These are phyloP conservation scores for Hedya salicella DNA, from an alignment of 2,888 invertebrate genomes.

Conservation along the genomic window DNA sequence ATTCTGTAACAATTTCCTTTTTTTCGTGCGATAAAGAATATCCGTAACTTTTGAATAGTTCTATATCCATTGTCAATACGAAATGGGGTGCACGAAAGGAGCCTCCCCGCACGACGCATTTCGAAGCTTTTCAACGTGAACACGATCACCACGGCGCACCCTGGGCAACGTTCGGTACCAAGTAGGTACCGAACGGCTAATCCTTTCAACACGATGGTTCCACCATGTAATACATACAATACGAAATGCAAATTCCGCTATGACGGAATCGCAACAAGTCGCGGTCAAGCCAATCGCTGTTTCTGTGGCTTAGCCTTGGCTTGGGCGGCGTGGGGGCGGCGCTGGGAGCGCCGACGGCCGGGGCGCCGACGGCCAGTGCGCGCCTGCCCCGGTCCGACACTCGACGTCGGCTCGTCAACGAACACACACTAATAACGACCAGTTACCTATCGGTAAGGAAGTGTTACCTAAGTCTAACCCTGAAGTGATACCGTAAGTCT, in stretches of 20 bases:
- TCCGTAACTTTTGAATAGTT: too few relatives aligned
- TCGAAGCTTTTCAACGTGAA: too few relatives aligned
- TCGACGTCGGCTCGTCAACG: constrained; percentile 85
- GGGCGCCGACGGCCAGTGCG: constrained; percentile 73
- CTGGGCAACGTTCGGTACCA: too few relatives aligned
- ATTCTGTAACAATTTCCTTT: too few relatives aligned
- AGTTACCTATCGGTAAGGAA: constrained; percentile 80
- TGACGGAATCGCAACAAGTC: constrained; percentile 24
- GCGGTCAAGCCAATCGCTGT: constrained; percentile 53
- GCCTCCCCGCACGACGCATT: too few relatives aligned
- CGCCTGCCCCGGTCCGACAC: constrained; percentile 83
- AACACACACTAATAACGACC: constrained; percentile 79
- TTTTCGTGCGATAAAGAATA: too few relatives aligned
- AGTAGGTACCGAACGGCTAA: too few relatives aligned
- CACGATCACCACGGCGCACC: too few relatives aligned
- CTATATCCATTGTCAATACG: too few relatives aligned
- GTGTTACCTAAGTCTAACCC: constrained; percentile 58
- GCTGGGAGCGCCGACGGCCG: constrained; percentile 38
- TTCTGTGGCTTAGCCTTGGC: constrained; percentile 57
- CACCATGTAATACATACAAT: too few relatives aligned
- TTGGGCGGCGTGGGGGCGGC: constrained; percentile 55
- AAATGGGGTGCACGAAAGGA: too few relatives aligned
- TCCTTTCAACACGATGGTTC: too few relatives aligned
- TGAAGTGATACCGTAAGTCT: constrained; percentile 55
- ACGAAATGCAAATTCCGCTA: neutral